A percentile compares a stretch with the other conserved stretches of the same genome.
These are phyloP conservation scores for Gambusia affinis DNA, from an alignment of 2,113 vertebrate species.

Conservation along the genomic window DNA sequence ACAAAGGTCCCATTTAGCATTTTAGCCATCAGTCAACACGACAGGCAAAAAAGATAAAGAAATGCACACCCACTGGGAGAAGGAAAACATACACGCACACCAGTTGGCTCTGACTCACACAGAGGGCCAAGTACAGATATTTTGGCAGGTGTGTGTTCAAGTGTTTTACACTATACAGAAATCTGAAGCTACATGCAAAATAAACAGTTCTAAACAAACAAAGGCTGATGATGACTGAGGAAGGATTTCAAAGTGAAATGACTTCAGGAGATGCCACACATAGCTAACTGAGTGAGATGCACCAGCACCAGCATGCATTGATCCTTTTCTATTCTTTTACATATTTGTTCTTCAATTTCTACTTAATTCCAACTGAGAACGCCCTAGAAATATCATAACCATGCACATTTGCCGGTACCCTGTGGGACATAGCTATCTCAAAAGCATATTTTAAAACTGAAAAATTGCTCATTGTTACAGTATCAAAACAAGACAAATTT, in stretches of 20 bases:
- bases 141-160: constrained; percentile 56
- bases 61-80: constrained; percentile 64
- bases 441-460: constrained; percentile 38
- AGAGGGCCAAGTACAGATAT: constrained; percentile 47
- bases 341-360: constrained; percentile 55
- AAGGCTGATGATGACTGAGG: constrained; percentile 55
- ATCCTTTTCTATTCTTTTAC: constrained; percentile 24
- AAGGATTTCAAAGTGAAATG: constrained; percentile 49
- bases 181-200: constrained; percentile 30
- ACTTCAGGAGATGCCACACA: constrained; percentile 53
- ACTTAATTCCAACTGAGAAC: constrained; percentile 45
- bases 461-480: constrained; percentile 35
- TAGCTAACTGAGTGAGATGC: constrained; percentile 65
- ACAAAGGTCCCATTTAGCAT: constrained; percentile 73
- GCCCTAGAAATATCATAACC: constrained; percentile 50
- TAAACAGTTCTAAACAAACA: constrained; percentile 27
- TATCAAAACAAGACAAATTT: constrained; percentile 58
- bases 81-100: constrained; percentile 54
- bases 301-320: constrained; percentile 42
- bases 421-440: constrained; percentile 25
- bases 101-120: constrained; percentile 42
- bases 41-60: constrained; percentile 69
- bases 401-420: constrained; percentile 21
- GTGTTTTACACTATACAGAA: constrained; percentile 32
- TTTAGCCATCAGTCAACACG: constrained; percentile 74